Evolutionary conservation across 2,113 vertebrate genomes (phyloP).

Genomic region (Psittacara wagleri): DNA sequence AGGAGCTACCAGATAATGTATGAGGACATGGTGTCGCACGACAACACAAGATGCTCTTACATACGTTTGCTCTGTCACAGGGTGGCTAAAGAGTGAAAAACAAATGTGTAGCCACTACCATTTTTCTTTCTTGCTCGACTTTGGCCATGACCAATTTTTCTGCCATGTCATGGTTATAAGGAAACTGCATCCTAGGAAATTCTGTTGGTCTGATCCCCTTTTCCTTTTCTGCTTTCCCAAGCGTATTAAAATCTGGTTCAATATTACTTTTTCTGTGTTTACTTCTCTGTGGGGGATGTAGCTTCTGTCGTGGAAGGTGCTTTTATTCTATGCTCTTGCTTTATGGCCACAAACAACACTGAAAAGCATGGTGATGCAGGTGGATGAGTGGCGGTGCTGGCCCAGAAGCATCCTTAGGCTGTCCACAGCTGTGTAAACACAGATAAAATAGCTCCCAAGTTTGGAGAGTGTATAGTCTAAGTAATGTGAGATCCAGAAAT

Average conservation of each 20-base stretch:
- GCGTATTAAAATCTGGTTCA: neutral
- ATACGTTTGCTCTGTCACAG: neutral
- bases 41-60: neutral
- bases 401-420: neutral
- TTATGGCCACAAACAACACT: neutral
- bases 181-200: neutral
- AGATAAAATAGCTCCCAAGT: neutral
- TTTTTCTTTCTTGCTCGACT: neutral
- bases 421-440: neutral
- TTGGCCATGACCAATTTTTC: neutral
- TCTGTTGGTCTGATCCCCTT: neutral
- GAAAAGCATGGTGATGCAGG: neutral
- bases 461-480: neutral
- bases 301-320: neutral
- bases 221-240: neutral
- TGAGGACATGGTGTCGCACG: neutral
- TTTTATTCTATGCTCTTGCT: neutral
- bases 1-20: neutral
- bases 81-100: neutral
- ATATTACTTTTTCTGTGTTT: neutral
- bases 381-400: accelerated
- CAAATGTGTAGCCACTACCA: neutral
- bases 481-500: neutral
- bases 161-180: neutral
- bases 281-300: neutral